phyloP scores from a whole-genome alignment of 2,113 vertebrate genomes.

The Oceanodroma tethys region DNA sequence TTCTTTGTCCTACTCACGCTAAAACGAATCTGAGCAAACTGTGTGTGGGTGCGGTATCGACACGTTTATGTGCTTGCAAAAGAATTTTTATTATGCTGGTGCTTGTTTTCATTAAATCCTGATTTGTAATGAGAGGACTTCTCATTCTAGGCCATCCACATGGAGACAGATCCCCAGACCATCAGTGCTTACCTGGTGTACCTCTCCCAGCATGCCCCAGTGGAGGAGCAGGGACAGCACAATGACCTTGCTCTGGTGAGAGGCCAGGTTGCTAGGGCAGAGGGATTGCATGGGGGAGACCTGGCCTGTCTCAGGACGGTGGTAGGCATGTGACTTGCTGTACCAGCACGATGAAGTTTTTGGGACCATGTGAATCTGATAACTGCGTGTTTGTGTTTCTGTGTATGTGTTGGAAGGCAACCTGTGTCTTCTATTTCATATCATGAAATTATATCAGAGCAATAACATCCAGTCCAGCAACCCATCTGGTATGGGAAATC shows the following conservation, averaged over 20 bases:
- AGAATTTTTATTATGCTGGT: not conserved
- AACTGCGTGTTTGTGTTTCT: not conserved
- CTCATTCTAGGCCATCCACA: constrained; percentile 87
- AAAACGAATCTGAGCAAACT: not conserved
- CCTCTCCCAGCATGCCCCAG: constrained; percentile 93
- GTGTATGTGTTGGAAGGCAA: not conserved
- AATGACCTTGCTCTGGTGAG: constrained; percentile 94
- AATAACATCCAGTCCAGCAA: not conserved
- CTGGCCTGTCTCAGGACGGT: too few relatives aligned
- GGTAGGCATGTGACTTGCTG: not conserved
- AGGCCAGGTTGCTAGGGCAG: not conserved
- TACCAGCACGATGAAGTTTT: not conserved
- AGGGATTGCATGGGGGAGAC: not conserved
- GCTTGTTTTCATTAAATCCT: not conserved
- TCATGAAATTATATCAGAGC: not conserved
- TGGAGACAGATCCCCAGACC: constrained; percentile 96
- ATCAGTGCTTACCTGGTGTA: constrained; percentile 97
- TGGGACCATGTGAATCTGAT: not conserved
- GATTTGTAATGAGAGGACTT: not conserved
- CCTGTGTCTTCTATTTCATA: not conserved
- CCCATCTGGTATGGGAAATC: not conserved
- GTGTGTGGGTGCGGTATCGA: rapidly evolving
- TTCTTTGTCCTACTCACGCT: not conserved
- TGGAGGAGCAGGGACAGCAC: constrained; percentile 91
- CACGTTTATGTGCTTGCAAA: not conserved